Base-by-base conservation (phyloP, 2,113 vertebrate genomes). In the Corythaixoides concolor region DNA sequence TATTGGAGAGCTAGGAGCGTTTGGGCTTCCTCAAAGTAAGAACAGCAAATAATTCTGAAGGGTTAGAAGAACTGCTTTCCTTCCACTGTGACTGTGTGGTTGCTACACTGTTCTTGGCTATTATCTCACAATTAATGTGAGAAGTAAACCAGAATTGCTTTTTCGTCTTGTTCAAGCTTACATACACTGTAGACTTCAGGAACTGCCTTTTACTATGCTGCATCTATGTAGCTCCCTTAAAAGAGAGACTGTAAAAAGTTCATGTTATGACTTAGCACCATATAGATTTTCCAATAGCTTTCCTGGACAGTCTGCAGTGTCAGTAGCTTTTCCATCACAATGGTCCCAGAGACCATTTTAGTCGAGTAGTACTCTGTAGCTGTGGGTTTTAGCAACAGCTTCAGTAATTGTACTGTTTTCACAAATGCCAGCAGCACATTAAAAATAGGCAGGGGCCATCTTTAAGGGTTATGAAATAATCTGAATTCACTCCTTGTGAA, bases 391-490 rank as follows among this genome's bases (percentile, higher is more conserved):
- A 97, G 84, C 72, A 87, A 93, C 85, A 91, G 96, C 93, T 94
- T 95, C 85, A 23, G 88, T 97, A 97, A 96, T 97, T 95, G 96
- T 91, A 83, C 74, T 98, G 56, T 97, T 98, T 96, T 96, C 83
- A 90, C 84, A 96, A 97, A 97, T 97, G 91, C 69, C 94, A 94
- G 43, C 45, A 85, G 96, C 91, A 45, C 91, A 97, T 96, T 94
- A 97, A 97, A 96, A 97, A 90, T 86, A 97, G 90, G 89, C 94
- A 95, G 85, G 93, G 91, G 83, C 95, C 96, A 89, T 85, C 87
- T 97, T 96, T 95, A 97, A 97, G 68, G 85, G 93, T 92, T 97
- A 95, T 96, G 96, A 97, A 97, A 94, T 92, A 94, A 85, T 97
- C 96, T 97, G 95, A 97, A 96, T 97, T 96, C 80, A 78, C 52